Base-by-base conservation (phyloP, 2,797 vertebrate species). In the Tiaroga cobitis region DNA sequence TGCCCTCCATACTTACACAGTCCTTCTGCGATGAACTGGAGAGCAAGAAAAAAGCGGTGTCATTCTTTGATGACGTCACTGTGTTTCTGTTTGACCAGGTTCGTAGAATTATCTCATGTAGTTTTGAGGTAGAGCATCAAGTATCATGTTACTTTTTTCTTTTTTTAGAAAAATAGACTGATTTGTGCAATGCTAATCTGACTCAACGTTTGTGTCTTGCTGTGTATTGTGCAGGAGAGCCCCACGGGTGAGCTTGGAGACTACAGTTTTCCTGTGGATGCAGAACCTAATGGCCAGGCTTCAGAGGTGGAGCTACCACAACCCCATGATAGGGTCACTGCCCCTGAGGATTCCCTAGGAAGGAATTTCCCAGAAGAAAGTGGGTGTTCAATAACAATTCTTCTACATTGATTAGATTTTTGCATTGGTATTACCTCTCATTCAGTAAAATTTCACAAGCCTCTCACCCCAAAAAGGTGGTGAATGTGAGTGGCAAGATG, bases 31-130 rank as follows among this genome's bases (percentile, higher is more conserved):
- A 97, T 1, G 97, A 97, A 88, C 90, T 98, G 85, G 97, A 98
- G 85, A 95, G 95, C 88, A 98, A 97, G 95, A 99, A 98, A 90
- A 99, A 99, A 90, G 97, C 96, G 0, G 98, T 99, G 81, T 99
- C 98, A 83, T 99, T 99, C 92, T 99, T 96, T 0, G 97, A 99
- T 0, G 97, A 99, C 0, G 98, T 99, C 76, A 99, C 98, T 0
- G 97, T 99, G 92, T 99, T 97, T 94, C 96, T 99, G 92, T 99
- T 99, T 24, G 97, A 99, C 93, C 97, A 99, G 97, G 98, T 99
- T 92, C 15, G 92, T 32, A 24, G 5, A 1, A 0, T 80, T 54
- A 1, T 18, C 2, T 32, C 2, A 51, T 69, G 8, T 49, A 5
- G 19, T 68, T 37, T 37, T 82, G n/a, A 43, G 46, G 18, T 24